These are phyloP conservation scores for Scaptomyza parva DNA, from an alignment of 2,888 invertebrate genomes.

Conservation along the genomic window DNA sequence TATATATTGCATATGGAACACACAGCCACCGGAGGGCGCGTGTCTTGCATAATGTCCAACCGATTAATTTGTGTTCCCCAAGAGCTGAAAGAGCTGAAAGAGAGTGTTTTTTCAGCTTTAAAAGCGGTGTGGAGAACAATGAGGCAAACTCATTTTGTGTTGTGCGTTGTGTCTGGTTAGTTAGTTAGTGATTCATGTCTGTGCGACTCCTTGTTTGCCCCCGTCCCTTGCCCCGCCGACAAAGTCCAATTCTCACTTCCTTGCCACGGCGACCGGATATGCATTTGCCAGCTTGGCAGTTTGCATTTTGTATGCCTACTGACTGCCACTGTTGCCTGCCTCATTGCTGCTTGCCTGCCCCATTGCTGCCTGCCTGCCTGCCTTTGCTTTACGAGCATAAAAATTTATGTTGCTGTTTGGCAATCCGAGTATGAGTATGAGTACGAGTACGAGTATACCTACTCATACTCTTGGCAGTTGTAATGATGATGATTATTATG, in stretches of 20 bases:
- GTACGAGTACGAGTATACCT: no score
- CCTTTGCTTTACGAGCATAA: constrained; percentile 48
- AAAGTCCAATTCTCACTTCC: constrained; percentile 55
- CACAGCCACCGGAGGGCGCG: constrained; percentile 69
- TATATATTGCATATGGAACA: constrained; percentile 61
- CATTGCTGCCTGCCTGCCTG: constrained; percentile 10
- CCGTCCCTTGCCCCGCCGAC: neutral
- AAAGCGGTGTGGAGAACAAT: constrained; percentile 47
- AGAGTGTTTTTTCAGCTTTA: constrained; percentile 13
- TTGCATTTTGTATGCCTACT: constrained; percentile 43
- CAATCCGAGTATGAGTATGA: constrained; percentile 27
- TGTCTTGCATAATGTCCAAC: constrained; percentile 74
- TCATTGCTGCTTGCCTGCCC: no score
- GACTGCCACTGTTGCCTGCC: no score
- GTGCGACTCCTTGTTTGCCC: constrained; percentile 11
- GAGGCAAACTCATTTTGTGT: constrained; percentile 57
- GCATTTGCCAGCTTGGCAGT: constrained; percentile 64
- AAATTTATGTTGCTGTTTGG: constrained; percentile 47
- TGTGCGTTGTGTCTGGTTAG: constrained; percentile 49
- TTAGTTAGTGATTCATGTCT: constrained; percentile 72
- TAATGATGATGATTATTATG: constrained; percentile 65
- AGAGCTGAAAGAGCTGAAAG: no score
- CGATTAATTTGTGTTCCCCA: constrained; percentile 65
- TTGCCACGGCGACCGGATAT: constrained; percentile 70
- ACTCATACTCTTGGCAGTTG: constrained; percentile 1